Conservation (phyloP, 2,888 invertebrate genomes). For the Torymus texanus region DNA sequence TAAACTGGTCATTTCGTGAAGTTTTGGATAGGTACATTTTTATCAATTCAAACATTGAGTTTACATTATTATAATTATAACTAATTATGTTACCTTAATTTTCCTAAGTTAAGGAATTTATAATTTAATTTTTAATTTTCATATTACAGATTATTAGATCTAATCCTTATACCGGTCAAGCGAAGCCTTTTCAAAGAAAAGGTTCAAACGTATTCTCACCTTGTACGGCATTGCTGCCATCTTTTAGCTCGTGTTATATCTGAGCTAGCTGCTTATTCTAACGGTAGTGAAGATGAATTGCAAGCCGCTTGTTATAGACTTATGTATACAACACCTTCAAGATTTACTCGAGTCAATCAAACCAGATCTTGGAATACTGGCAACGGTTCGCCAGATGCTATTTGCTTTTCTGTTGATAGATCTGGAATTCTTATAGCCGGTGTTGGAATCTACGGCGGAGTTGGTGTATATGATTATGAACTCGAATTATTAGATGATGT, state of each 20-base stretch:
- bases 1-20: conserved; percentile 85
- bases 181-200: conserved; percentile 77
- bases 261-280: conserved; percentile 89
- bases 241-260: conserved; percentile 89
- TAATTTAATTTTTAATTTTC: neutral
- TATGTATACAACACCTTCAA: conserved; percentile 89
- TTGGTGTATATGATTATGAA: conserved; percentile 92
- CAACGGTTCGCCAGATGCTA: conserved; percentile 96
- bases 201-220: conserved; percentile 77
- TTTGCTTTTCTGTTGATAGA: conserved; percentile 94
- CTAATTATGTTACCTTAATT: neutral
- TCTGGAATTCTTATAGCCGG: conserved; percentile 93
- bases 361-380: conserved; percentile 97
- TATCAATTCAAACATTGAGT: neutral
- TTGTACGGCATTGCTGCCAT: conserved; percentile 85
- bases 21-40: conserved; percentile 80
- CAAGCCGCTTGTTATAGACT: conserved; percentile 85
- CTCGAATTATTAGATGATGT: conserved; percentile 91
- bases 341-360: conserved; percentile 93
- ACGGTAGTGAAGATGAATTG: conserved; percentile 85
- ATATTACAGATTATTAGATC: conserved; percentile 81
- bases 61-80: neutral
- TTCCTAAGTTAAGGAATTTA: neutral
- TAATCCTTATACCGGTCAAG: conserved; percentile 87
- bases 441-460: conserved; percentile 92